A percentile compares a stretch with the other conserved stretches of the same genome.
These are phyloP conservation scores for Zenarchopterus dispar DNA, from an alignment of 2,797 vertebrate species.

Conservation along the genomic window DNA sequence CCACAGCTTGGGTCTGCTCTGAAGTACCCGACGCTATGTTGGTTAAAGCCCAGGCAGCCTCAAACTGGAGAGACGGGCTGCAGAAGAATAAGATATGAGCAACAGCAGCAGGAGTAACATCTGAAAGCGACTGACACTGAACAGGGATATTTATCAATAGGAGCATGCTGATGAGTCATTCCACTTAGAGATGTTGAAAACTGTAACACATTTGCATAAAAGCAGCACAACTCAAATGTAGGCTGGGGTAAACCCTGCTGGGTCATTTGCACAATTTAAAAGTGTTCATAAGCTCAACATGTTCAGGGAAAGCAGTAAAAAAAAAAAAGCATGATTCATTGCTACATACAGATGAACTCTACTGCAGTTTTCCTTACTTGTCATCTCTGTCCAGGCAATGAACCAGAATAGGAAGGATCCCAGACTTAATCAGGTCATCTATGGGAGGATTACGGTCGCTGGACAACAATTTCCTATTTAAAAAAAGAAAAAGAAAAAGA, in stretches of 20 bases:
- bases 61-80: conserved; percentile 98
- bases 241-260: conserved; percentile 18
- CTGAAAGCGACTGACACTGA: conserved; percentile 11
- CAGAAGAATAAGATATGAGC: conserved; percentile 4
- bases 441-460: conserved; percentile 99
- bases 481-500: conserved; percentile 9
- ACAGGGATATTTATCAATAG: conserved; percentile 7
- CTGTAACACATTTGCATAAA: conserved; percentile 58
- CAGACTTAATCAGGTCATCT: conserved; percentile 98
- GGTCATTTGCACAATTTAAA: conserved; percentile 44
- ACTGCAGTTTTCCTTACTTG: conserved; percentile 86
- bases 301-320: neutral
- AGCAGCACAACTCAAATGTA: conserved; percentile 31
- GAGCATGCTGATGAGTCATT: conserved; percentile 42
- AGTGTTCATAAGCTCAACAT: conserved; percentile 29
- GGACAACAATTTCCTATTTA: conserved; percentile 93
- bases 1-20: conserved; percentile 98
- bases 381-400: conserved; percentile 99
- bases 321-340: conserved; percentile 8
- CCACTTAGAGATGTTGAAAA: conserved; percentile 51
- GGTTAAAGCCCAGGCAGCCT: conserved; percentile 98
- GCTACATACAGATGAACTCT: conserved; percentile 17
- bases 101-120: neutral
- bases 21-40: conserved; percentile 99
- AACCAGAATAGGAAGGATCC: conserved; percentile 98